Evolutionary conservation across 2,888 invertebrate genomes (phyloP).

Genomic region (Acanthosepion esculentum): DNA sequence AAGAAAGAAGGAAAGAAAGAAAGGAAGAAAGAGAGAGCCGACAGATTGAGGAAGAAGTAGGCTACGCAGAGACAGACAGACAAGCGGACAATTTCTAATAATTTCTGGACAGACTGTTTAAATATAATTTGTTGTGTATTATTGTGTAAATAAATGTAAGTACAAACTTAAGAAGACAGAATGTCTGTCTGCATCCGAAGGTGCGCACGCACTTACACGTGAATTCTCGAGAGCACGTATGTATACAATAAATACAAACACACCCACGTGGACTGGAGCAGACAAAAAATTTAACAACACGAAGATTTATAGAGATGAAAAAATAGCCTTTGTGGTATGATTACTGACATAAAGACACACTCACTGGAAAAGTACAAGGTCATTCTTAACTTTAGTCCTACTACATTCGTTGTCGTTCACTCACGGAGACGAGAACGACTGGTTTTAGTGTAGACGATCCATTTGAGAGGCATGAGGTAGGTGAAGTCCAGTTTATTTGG

Average conservation of each 20-base stretch:
- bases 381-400: not conserved
- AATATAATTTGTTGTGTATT: not conserved
- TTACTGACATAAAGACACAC: too few relatives aligned
- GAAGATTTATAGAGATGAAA: not conserved
- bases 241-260: not conserved
- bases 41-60: not conserved
- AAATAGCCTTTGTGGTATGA: not conserved
- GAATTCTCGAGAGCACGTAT: not conserved
- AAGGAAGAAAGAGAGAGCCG: not conserved
- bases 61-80: not conserved
- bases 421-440: too few relatives aligned
- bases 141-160: not conserved
- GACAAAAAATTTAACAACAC: not conserved
- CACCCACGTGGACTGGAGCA: not conserved
- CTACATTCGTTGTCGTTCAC: too few relatives aligned
- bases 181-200: not conserved
- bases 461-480: too few relatives aligned
- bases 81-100: not conserved
- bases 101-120: not conserved
- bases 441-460: too few relatives aligned
- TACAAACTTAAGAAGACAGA: too few relatives aligned
- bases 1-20: not conserved
- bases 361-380: not conserved
- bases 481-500: too few relatives aligned
- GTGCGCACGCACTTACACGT: conserved; percentile 33